Evolutionary conservation across 2,797 vertebrate genomes (phyloP), one percentile per base, ranked within the genome.

Genomic region (Agapornis canus): DNA sequence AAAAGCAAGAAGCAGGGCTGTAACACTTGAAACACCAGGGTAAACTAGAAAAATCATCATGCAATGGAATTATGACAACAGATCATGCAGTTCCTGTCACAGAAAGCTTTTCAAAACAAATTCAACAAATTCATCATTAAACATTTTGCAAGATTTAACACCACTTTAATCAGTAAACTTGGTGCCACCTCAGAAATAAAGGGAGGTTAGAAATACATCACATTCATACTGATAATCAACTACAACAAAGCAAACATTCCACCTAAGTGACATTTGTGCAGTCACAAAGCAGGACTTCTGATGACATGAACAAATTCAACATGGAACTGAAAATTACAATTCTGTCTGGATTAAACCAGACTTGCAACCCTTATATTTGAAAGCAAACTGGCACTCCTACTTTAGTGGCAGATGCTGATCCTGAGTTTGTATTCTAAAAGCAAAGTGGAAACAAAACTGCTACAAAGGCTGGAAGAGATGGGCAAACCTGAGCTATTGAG

Each of bases 261-360:
- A 52, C 48, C 15, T 4, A 18, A 63, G 31, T 4, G 37, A 26
- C 37, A 40, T 5, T 14, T 23, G 32, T 1, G 10, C 4, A 16
- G 15, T 32, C 61, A 71, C 27, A 71, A 32, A 81, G 49, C 25
- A 42, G 21, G 15, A 43, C 26, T 68, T 57, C 17, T 31, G 8
- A 37, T 0, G 0, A 57, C 0, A 0, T 22, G 12, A 85, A 64
- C 45, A 51, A 82, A 87, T 29, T 39, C 15, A 32, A 64, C 9
- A 18, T 0, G 1, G 32, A 82, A 35, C 1, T 23, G 12, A 91
- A 92, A 82, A 64, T 15, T 8, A 29, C 16, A 57, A 0, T 47
- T 94, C 39, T 51, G 25, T 32, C 22, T 26, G 25, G 21, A 77
- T 48, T 72, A 63, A 65, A 35, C 39, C 73, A 72, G 25, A 51